Evolutionary conservation across 2,113 vertebrate species (phyloP), one percentile per base, ranked within the genome.

Genomic region (Petromus typicus): DNA sequence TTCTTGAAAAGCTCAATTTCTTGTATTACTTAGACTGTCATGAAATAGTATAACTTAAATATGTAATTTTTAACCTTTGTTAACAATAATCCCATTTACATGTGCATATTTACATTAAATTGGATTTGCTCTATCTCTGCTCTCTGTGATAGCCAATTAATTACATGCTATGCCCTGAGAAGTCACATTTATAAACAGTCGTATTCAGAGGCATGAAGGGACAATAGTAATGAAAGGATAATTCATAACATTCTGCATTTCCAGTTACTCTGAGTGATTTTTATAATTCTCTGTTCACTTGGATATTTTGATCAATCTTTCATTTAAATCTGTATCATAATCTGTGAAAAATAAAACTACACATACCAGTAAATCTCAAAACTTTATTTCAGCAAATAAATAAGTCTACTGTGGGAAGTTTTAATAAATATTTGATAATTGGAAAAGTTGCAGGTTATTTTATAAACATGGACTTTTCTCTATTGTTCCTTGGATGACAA

Each of bases 161-260:
- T 98, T 98, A 96, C 97, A 16, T 96, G 84, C 97, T 0, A 1
- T 95, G 57, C 95, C 85, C 98, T 90, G 94, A 97, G 97, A 98
- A 97, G 56, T 86, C 75, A 95, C n/a, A 94, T 97, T 98, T 92
- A 88, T n/a, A 80, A 95, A 96, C 51, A 89, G 76, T 96, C 76
- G 94, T 93, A 95, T 45, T 45, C 78, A 97, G 20, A 93, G 75
- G 57, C 93, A 97, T 97, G 91, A 97, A 97, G 94, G 79, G 90
- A 86, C 97, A 96, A 96, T 92, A 94, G 79, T 98, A 97, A 97
- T 95, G 94, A 97, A 97, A 96, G 92, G 96, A 93, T 96, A 96
- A 97, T 95, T 84, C 16, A 17, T 64, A 54, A 67, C 94, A 37
- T 94, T 95, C 91, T 94, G 43, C 18, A 93, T 23, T 86, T 61